A percentile compares a stretch with the other conserved stretches of the same genome.
These are phyloP conservation scores for Micrasema longulum DNA, from an alignment of 1,140 invertebrate species.

Conservation along the genomic window DNA sequence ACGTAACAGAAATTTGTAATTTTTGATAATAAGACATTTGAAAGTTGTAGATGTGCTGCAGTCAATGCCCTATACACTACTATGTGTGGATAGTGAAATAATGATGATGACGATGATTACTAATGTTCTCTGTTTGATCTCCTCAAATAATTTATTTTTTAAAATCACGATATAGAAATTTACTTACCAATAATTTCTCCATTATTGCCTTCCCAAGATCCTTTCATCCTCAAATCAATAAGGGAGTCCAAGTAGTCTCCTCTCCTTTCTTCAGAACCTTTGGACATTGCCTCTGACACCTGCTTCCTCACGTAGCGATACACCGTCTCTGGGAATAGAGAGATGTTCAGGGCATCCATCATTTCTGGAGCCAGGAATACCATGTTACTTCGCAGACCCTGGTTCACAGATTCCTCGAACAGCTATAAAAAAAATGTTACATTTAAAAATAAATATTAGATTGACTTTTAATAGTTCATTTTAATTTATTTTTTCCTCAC, in stretches of 20 bases:
- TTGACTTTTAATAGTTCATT: too few relatives aligned
- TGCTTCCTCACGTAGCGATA: slow-evolving; percentile 34
- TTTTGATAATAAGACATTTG: too few relatives aligned
- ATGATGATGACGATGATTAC: too few relatives aligned
- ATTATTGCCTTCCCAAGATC: slow-evolving; percentile 47
- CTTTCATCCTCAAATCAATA: slow-evolving; percentile 33
- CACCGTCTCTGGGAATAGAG: slow-evolving; percentile 32
- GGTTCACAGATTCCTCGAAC: slow-evolving; percentile 28
- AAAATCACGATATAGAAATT: too few relatives aligned
- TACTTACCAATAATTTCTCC: slow-evolving; percentile 47
- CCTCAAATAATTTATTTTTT: too few relatives aligned
- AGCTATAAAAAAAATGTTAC: slow-evolving; percentile 24
- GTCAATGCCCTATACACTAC: too few relatives aligned
- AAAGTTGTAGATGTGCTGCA: too few relatives aligned
- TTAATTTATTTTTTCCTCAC: too few relatives aligned
- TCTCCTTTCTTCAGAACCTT: neutral
- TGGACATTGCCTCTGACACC: slow-evolving; percentile 3
- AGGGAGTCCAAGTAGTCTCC: slow-evolving; percentile 47
- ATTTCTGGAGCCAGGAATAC: slow-evolving; percentile 44
- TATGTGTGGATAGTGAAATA: too few relatives aligned
- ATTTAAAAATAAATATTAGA: too few relatives aligned
- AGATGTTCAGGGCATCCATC: slow-evolving; percentile 24
- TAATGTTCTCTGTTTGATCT: too few relatives aligned
- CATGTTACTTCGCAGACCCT: slow-evolving; percentile 35
- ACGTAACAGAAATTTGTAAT: too few relatives aligned